Base-by-base conservation (phyloP, 2,888 invertebrate species). In the Opisthograptis luteolata region DNA sequence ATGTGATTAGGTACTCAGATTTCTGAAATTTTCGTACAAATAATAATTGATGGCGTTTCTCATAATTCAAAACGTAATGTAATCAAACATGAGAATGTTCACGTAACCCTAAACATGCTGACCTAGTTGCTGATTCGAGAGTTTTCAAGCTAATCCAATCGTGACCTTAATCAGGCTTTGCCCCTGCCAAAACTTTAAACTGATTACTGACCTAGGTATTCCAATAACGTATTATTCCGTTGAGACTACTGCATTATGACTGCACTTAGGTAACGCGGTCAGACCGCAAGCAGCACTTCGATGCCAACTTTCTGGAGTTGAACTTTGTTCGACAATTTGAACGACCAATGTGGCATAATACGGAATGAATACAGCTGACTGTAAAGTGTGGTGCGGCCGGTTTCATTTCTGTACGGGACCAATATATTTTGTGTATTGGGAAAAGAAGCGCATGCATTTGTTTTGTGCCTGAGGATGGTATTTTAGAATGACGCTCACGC, bases 211-310 rank as follows among this genome's bases (percentile, higher is more conserved):
- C 48, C 48, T 41, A n/a, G n/a, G n/a, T n/a, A 40, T 49, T 49
- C 57, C 20, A 58, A 41, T 58, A 59, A 13, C 20, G n/a, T n/a
- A 32, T 30, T 47, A 58, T 57, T 49, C 55, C 52, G 48, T 55
- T 37, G 41, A 45, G 35, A 45, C 43, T 24, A 68, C 79, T 68
- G 78, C 74, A 79, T 75, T 77, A 79, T 75, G 75, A 64, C 68
- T 74, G 75, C 73, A 73, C 61, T 71, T 64, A 55, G 55, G 61
- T 60, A 76, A 74, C 53, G 60, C 55, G 78, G 75, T 73, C 74
- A 70, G 43, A 42, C 45, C 49, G 34, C 43, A 50, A 35, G 28
- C 28, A 35, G 28, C 28, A 12, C 12, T 52, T 30, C 31, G 25
- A 34, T 49, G 49, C 57, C 41, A 55, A 55, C 39, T 53, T 42